Base-by-base conservation (phyloP, 2,888 invertebrate species). In the Lasioglossum morio region DNA sequence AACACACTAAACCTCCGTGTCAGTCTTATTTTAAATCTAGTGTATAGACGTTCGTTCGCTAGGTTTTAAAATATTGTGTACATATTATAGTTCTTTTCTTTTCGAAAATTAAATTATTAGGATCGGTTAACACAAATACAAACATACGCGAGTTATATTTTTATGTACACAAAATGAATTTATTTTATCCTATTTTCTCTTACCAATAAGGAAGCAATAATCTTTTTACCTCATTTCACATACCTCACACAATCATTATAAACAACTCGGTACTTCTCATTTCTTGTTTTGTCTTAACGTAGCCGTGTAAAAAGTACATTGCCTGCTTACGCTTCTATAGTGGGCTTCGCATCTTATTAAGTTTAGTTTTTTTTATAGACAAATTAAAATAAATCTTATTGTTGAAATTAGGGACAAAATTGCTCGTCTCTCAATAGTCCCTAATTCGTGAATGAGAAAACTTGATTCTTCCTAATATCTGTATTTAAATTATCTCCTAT, bases 311-410 rank as follows among this genome's bases (percentile, higher is more conserved):
- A 94, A 94, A 94, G 93, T 93, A 94, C 92, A 93, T 93, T 94
- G 94, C 93, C 93, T 93, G 91, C 92, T 94, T 93, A 93, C 90
- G 89, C 87, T 81, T 91, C 89, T 92, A 93, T 85, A 89, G 83
- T 90, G 90, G 89, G 82, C 89, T 82, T 88, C 84, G 34, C 34
- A 81, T 88, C 86, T 87, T 83, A 82, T 91, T 91, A 92, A 91
- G 90, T 92, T 93, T 92, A 92, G 86, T 92, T 81, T 82, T 92
- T 40, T 81, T 86, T 93, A 93, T 92, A 93, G 91, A 93, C 92
- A 93, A 93, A 94, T 94, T 93, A 94, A 94, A 94, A 94, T 93
- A 93, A 93, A 94, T 92, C 92, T 93, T 93, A 93, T 89, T 87
- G 92, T 91, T 93, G 90, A 92, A 93, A 92, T 88, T 88, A 85